These are phyloP conservation scores for Scaptomyza reducta DNA, from an alignment of 2,888 invertebrate genomes.

Conservation along the genomic window DNA sequence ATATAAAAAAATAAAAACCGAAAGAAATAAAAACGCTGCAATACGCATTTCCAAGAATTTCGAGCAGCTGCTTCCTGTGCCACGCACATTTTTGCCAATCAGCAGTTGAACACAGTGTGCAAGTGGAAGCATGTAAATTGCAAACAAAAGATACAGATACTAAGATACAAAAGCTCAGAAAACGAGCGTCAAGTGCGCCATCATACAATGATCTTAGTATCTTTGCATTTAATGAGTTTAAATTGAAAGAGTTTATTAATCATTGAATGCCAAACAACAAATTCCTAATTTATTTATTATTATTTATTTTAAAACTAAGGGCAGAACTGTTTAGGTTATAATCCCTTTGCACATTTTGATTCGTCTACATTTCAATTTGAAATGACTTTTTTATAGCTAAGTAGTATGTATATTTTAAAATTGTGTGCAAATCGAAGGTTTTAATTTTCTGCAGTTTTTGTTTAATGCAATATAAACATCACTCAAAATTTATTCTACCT, in stretches of 20 bases:
- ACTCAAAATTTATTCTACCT: not conserved
- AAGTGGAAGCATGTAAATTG: conserved; percentile 54
- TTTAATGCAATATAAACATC: not conserved
- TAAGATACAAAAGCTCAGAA: conserved; percentile 39
- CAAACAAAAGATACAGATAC: conserved; percentile 40
- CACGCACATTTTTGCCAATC: conserved; percentile 63
- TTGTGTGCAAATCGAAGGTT: too few relatives aligned
- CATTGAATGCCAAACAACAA: not conserved
- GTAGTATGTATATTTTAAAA: too few relatives aligned
- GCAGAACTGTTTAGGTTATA: too few relatives aligned
- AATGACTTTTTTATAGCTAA: too few relatives aligned
- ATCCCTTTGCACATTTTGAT: too few relatives aligned
- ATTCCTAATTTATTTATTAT: not conserved
- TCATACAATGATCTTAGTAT: conserved; percentile 26
- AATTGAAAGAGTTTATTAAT: conserved; percentile 17
- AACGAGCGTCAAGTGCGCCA: conserved; percentile 15
- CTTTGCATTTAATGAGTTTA: conserved; percentile 34
- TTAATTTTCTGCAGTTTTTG: too few relatives aligned
- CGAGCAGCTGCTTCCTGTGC: conserved; percentile 78
- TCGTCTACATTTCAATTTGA: too few relatives aligned
- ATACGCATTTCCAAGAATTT: conserved; percentile 71
- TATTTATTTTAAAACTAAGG: too few relatives aligned
- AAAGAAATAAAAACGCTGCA: conserved; percentile 42
- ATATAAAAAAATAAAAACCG: conserved; percentile 3
- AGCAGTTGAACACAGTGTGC: conserved; percentile 48